Conservation (phyloP, 2,888 invertebrate species). For the Melipona bicolor region DNA sequence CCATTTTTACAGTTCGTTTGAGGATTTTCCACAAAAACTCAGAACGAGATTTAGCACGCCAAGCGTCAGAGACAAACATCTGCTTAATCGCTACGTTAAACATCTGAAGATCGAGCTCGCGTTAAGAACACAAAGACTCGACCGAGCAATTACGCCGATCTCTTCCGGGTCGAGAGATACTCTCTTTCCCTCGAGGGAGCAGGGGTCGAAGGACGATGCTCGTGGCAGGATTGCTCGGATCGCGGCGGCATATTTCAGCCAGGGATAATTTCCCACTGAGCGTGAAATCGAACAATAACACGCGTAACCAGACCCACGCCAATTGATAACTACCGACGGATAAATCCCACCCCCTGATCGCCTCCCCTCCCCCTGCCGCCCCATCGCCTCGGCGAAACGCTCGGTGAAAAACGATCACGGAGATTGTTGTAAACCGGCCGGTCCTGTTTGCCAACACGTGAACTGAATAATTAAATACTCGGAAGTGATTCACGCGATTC, state of each 20-base stretch:
- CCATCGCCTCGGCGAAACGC: background rate
- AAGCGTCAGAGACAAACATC: background rate
- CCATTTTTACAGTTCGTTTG: background rate
- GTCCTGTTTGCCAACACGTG: slow-evolving; percentile 53
- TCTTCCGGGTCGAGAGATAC: slow-evolving; percentile 16
- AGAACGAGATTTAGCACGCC: background rate
- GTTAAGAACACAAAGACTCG: background rate
- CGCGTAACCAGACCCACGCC: slow-evolving; percentile 23
- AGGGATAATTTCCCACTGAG: slow-evolving; percentile 25
- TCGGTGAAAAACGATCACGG: slow-evolving; percentile 52
- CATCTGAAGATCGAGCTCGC: background rate
- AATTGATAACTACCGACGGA: slow-evolving; percentile 42
- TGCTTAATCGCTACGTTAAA: background rate
- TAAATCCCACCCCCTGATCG: slow-evolving; percentile 12
- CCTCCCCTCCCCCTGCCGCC: too few relatives aligned
- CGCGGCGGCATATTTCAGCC: slow-evolving; percentile 21
- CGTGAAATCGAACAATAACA: slow-evolving; percentile 48
- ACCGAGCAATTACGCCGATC: slow-evolving; percentile 24
- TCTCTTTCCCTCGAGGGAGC: background rate
- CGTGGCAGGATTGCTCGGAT: background rate
- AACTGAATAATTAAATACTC: slow-evolving; percentile 69
- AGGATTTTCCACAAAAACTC: background rate
- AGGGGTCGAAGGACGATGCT: too few relatives aligned
- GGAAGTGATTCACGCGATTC: slow-evolving; percentile 67
- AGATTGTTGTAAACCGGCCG: slow-evolving; percentile 48